Evolutionary conservation across 2,797 vertebrate genomes (phyloP).

Genomic region (Lerista edwardsae): DNA sequence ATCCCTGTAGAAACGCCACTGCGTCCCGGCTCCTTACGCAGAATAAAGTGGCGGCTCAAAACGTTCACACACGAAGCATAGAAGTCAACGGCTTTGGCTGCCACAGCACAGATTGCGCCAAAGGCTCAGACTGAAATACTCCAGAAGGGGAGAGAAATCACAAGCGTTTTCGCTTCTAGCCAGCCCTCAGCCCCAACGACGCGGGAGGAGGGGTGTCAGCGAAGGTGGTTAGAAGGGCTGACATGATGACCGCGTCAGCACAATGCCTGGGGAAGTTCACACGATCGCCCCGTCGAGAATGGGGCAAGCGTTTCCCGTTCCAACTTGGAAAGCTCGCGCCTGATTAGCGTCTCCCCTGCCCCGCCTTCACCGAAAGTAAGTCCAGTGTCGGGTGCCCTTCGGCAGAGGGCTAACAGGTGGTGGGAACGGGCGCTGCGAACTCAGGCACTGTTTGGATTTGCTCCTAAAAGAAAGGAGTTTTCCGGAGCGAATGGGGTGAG

Average conservation of each 20-base stretch:
- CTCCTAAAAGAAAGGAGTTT: background rate
- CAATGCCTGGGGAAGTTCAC: background rate
- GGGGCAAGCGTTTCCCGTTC: too few species aligned
- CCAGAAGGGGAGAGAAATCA: background rate
- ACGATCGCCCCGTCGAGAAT: too few species aligned
- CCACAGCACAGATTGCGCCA: too few species aligned
- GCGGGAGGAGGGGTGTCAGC: background rate
- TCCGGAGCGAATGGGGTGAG: background rate
- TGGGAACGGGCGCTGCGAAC: background rate
- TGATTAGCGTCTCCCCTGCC: background rate
- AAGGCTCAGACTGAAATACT: background rate
- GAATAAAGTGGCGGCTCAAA: too few species aligned
- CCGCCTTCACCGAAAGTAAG: background rate
- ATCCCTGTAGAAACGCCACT: too few species aligned
- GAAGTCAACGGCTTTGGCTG: background rate
- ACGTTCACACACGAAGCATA: background rate
- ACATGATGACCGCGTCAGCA: too few species aligned
- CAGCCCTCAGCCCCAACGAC: background rate
- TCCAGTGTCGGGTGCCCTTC: background rate
- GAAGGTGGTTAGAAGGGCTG: background rate
- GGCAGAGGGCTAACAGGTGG: background rate
- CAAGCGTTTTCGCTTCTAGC: too few species aligned
- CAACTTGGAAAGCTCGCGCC: too few species aligned
- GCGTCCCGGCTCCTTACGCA: too few species aligned
- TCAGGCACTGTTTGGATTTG: background rate